A percentile compares a stretch with the other conserved stretches of the same genome.
Conservation (phyloP, 1,140 invertebrate genomes). For the Drosophila neocordata region DNA sequence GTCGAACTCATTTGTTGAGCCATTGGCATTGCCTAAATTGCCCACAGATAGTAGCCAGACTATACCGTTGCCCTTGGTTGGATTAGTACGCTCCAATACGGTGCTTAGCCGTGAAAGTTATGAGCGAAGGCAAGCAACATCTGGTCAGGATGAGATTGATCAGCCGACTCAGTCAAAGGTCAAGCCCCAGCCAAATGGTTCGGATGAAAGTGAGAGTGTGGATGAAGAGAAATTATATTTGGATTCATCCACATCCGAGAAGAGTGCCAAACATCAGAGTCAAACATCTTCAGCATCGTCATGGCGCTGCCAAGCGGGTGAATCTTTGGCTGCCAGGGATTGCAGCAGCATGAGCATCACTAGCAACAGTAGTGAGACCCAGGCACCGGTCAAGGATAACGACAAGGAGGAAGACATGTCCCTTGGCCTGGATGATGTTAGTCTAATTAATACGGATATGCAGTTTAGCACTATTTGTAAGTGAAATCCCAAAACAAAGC, state of each 20-base stretch:
- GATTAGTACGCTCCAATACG: slow-evolving; percentile 75
- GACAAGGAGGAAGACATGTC: slow-evolving; percentile 59
- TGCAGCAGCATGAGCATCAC: slow-evolving; percentile 85
- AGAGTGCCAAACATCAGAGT: slow-evolving; percentile 82
- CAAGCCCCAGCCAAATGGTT: slow-evolving; percentile 35
- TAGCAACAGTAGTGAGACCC: slow-evolving; percentile 84
- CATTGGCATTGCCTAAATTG: slow-evolving; percentile 84
- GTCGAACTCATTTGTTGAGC: slow-evolving; percentile 85
- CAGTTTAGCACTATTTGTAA: slow-evolving; percentile 77
- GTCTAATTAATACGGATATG: slow-evolving; percentile 69
- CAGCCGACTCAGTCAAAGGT: slow-evolving; percentile 13
- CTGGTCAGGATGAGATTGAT: slow-evolving; percentile 18
- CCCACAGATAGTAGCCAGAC: slow-evolving; percentile 85
- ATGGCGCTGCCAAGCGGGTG: slow-evolving; percentile 85
- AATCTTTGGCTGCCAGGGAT: slow-evolving; percentile 86
- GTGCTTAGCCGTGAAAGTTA: slow-evolving; percentile 74
- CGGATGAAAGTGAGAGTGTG: slow-evolving; percentile 76
- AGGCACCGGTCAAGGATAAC: slow-evolving; percentile 32
- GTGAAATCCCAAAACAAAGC: slow-evolving; percentile 10
- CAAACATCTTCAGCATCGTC: slow-evolving; percentile 83
- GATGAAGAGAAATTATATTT: slow-evolving; percentile 80
- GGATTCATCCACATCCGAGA: slow-evolving; percentile 81
- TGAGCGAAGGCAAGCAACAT: slow-evolving; percentile 47
- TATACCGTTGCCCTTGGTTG: slow-evolving; percentile 70
- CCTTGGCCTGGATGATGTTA: slow-evolving; percentile 67